Conservation (phyloP, 2,888 invertebrate genomes). For the Scrobipalpa atriplicella region DNA sequence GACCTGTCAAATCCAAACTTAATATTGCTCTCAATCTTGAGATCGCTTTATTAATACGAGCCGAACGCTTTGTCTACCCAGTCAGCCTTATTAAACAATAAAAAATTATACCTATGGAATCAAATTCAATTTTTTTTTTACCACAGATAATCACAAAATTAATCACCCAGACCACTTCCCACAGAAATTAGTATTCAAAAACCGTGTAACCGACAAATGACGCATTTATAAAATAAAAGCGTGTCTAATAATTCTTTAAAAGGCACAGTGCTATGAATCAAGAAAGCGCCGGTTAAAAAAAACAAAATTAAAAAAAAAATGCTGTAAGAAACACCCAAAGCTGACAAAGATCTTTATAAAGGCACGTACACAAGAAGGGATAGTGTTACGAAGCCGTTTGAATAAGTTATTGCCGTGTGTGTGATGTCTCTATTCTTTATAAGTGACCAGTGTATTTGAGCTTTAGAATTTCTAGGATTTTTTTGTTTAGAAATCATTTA, state of each 20-base stretch:
- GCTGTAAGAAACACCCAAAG: slow-evolving; percentile 25
- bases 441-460: slow-evolving; percentile 19
- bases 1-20: too few species aligned
- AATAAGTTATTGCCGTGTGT: slow-evolving; percentile 65
- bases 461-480: slow-evolving; percentile 5
- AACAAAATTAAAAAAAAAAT: slow-evolving; percentile 21
- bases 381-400: slow-evolving; percentile 73
- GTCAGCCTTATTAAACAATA: too few species aligned
- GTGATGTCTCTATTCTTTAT: slow-evolving; percentile 73
- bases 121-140: too few species aligned
- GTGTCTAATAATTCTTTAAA: slow-evolving; percentile 27
- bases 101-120: too few species aligned
- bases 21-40: too few species aligned
- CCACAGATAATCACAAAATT: background rate
- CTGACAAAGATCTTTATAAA: slow-evolving; percentile 44
- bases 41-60: too few species aligned
- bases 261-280: slow-evolving; percentile 29
- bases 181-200: slow-evolving; percentile 19
- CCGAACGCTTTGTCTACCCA: too few species aligned
- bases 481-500: too few species aligned
- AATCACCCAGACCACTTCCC: slow-evolving; percentile 10
- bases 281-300: slow-evolving; percentile 25
- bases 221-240: slow-evolving; percentile 20
- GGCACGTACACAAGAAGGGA: slow-evolving; percentile 63
- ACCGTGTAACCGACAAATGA: slow-evolving; percentile 13